Evolutionary conservation across 2,797 vertebrate genomes (phyloP), one percentile per base, ranked within the genome.

Genomic region (Anguilla anguilla): DNA sequence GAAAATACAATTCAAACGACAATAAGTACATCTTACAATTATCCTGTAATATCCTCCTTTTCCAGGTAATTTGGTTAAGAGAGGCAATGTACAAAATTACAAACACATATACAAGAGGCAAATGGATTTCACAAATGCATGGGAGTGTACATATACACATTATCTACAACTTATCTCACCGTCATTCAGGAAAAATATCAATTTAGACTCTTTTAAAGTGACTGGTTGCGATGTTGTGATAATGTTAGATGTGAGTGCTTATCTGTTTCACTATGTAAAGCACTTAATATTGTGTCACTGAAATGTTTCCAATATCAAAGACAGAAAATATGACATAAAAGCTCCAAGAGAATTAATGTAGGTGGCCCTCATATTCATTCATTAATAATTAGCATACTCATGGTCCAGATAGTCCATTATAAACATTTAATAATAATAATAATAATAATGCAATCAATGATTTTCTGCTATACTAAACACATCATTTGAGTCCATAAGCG

Each of bases 1-100:
- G 28, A 53, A 86, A 81, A 69, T 51, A 88, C 86, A 43, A 85
- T 69, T 53, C 74, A 91, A n/a, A 82, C 46, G 55, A 55, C 28
- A 15, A 55, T 87, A 57, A 67, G 43, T 61, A 51, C 61, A 87
- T 82, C 35, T 85, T 43, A 49, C 43, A 81, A 81, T 19, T 25
- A 46, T 17, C 2, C 6, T 6, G 31, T 77, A 49, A 81, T 51
- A 51, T 49, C 79, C 25, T n/a, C 46, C 22, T 82, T 49, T 51
- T n/a, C 79, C 10, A n/a, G 17, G 31, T 13, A 81, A 43, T 22
- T 15, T 39, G 28, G 72, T 43, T 7, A 25, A 81, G 17, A 72
- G 5, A 46, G 77, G 49, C 39, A 81, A 9, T 49, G 3, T 9
- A 11, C 35, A 17, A 77, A 15, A 77, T 43, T 43, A 6, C 74